Conservation (phyloP, 1,140 invertebrate species). For the Neodiprion fabricii region DNA sequence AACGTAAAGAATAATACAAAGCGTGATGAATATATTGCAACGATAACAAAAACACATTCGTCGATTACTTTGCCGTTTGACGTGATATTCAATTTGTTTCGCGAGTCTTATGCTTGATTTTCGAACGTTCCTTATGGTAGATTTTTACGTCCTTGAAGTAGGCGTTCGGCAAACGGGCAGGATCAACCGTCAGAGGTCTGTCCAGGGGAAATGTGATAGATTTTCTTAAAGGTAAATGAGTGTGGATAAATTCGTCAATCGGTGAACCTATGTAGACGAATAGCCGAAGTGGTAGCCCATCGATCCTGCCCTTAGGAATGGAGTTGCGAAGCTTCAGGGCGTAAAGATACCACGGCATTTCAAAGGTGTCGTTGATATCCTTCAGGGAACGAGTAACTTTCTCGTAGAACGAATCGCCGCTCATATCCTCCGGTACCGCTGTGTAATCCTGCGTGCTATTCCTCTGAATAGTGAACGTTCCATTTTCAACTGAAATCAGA, state of each 20-base stretch:
- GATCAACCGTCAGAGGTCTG: conserved; percentile 60
- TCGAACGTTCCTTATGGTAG: conserved; percentile 58
- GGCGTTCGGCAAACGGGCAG: conserved; percentile 65
- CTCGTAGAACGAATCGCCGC: conserved; percentile 48
- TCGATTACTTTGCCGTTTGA: too few species aligned
- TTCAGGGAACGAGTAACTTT: conserved; percentile 50
- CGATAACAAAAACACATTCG: too few species aligned
- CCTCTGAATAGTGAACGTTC: conserved; percentile 66
- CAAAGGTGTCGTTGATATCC: conserved; percentile 47
- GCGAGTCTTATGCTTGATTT: too few species aligned
- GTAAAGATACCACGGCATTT: conserved; percentile 52
- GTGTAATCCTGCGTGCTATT: conserved; percentile 56
- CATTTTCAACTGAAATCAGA: conserved; percentile 57
- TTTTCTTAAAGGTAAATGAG: too few species aligned
- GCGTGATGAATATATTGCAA: too few species aligned
- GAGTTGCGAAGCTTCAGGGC: conserved; percentile 68
- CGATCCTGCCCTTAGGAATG: conserved; percentile 66
- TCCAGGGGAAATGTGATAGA: conserved; percentile 62
- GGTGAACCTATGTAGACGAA: conserved; percentile 62
- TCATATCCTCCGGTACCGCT: conserved; percentile 43
- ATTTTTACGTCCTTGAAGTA: conserved; percentile 66
- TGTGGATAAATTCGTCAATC: conserved; percentile 35
- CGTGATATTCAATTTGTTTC: too few species aligned
- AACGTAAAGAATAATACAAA: too few species aligned
- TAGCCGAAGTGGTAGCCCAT: conserved; percentile 67